Base-by-base conservation (phyloP, 92 coral and sea anemone species). In the Zoanthus gigantus region DNA sequence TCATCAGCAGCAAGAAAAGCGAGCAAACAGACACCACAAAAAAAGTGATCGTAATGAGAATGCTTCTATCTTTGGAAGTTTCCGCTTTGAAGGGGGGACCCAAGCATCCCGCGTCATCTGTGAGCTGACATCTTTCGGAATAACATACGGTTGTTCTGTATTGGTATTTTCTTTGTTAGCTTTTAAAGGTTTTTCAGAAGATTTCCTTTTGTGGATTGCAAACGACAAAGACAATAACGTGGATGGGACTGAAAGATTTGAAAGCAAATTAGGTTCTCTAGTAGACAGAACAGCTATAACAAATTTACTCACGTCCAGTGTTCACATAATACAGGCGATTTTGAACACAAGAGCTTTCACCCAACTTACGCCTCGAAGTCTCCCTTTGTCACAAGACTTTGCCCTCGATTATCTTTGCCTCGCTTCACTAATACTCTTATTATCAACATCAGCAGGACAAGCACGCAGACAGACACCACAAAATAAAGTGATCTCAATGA, bases 311-410 rank as follows among this genome's bases (percentile, higher is more conserved):
- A 50, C 15, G 66, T 60, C 15, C 66, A 14, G 3, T 15, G 66
- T 60, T 60, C 18, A 60, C 18, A 60, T 15, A 4, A 17, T 15
- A 14, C 2, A 0, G 9, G 12, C 69, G n/a, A 17, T 7, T 63
- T 63, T n/a, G 69, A 63, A 17, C 3, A 17, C 31, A 63, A 63
- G 8, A 63, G 7, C 56, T 0, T 50, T 50, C 0, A 50, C 12
- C 12, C 12, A 50, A n/a, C 9, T 74, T 88, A 95, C 31, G 98
- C 98, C 81, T 95, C 98, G 58, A 95, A 95, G 74, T 95, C 98
- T 58, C 98, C 98, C 87, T 93, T 95, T 18, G 98, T 95, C 5
- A 95, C 98, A 53, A 95, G 90, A 76, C 87, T 89, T 78, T 95
- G 93, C 72, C 93, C 98, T 83, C 77, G 85, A 28, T 83, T 91